Base-by-base conservation (phyloP, 2,888 invertebrate species). In the Tortrix viridana region DNA sequence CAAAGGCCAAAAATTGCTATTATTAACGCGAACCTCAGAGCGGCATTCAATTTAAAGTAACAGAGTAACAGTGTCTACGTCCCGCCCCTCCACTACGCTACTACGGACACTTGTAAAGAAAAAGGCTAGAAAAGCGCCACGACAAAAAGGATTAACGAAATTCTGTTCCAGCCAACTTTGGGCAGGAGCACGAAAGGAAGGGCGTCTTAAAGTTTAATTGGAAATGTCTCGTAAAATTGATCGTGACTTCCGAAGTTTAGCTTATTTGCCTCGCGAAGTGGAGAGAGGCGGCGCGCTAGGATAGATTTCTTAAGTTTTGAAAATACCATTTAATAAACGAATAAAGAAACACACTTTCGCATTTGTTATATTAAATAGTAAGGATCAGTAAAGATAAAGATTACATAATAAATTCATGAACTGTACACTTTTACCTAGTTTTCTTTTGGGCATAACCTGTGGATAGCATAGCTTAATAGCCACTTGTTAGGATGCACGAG, bases 201-300 rank as follows among this genome's bases (percentile, higher is more conserved):
- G 71, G 75, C 75, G 74, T 71, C 70, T 70, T 75, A 71, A 89
- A 90, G 88, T 89, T 90, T 87, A 89, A 91, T 88, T 89, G 84
- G 83, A 88, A 89, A 84, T 78, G 88, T 86, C 87, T 82, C 79
- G 79, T 80, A 81, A 85, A 84, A 86, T 83, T 84, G 84, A 84
- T 85, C 81, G 84, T 76, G 75, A 72, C 74, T 79, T 78, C 74
- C 80, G 70, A 85, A 85, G 80, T 85, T 85, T 74, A 80, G 74
- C 79, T 67, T 85, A 87, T 85, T 87, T 84, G 77, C 80, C 81
- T 79, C 71, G 75, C 71, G 76, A 82, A 80, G 77, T 76, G 74
- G 76, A 75, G 75, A 79, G 77, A 74, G 74, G 76, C 72, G 78
- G 32, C 12, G 22, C 22, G 32, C 32, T 81, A 80, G 78, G 71